These are phyloP conservation scores for Ypsolopha sequella DNA, from an alignment of 2,888 invertebrate species.

Conservation along the genomic window DNA sequence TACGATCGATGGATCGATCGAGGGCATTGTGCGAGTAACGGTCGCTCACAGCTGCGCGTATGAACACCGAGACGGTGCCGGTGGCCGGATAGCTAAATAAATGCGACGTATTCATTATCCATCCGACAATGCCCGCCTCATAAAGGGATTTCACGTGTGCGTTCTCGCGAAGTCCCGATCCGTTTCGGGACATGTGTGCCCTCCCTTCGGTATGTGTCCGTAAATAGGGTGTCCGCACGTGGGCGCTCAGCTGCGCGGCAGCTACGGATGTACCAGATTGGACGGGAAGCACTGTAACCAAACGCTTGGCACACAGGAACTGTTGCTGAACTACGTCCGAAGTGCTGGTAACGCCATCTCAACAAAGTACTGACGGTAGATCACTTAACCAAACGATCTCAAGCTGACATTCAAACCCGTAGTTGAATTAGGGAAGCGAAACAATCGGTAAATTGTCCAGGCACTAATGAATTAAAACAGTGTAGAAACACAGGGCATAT, in stretches of 20 bases:
- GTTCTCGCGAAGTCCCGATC: constrained; percentile 65
- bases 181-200: constrained; percentile 66
- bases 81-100: constrained; percentile 69
- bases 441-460: constrained; percentile 44
- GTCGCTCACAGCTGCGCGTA: constrained; percentile 66
- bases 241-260: constrained; percentile 58
- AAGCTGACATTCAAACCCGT: constrained; percentile 10
- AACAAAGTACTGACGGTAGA: not conserved
- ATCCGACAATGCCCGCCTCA: constrained; percentile 61
- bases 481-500: constrained; percentile 58
- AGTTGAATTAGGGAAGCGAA: constrained; percentile 32
- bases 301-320: constrained; percentile 52
- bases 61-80: constrained; percentile 35
- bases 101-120: constrained; percentile 67
- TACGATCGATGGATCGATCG: constrained; percentile 62
- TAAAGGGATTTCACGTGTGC: constrained; percentile 70
- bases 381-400: not conserved
- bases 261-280: constrained; percentile 51
- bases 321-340: constrained; percentile 29
- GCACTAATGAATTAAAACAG: constrained; percentile 62
- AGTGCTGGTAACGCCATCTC: constrained; percentile 9
- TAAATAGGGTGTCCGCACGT: constrained; percentile 71
- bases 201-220: constrained; percentile 65
- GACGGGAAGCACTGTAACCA: constrained; percentile 64
- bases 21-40: constrained; percentile 70